A percentile compares a stretch with the other conserved stretches of the same genome.
These are phyloP conservation scores for Malacoctenus gilli DNA, from an alignment of 2,797 vertebrate species.

Conservation along the genomic window DNA sequence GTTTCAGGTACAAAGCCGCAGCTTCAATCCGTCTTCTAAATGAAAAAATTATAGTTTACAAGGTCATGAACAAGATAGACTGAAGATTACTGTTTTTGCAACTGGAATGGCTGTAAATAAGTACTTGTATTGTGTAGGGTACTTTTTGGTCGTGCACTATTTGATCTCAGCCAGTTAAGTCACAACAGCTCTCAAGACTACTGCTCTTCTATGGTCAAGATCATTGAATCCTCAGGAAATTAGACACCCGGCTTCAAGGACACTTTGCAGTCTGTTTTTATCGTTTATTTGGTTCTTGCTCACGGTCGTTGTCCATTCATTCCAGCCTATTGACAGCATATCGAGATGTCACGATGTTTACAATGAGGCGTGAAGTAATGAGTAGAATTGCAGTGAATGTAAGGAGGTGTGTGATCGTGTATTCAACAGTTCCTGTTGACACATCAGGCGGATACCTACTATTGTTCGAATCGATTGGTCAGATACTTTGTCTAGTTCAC, in stretches of 20 bases:
- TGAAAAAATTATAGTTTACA: no score
- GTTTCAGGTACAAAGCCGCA: no score
- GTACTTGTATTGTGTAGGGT: no score
- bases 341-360: not conserved
- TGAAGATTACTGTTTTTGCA: no score
- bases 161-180: constrained; percentile 1
- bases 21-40: no score
- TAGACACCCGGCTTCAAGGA: not conserved
- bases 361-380: not conserved
- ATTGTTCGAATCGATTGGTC: not conserved
- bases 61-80: no score
- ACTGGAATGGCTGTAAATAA: no score
- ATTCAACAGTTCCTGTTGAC: constrained; percentile 4
- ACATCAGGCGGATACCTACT: constrained; percentile 1
- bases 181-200: not conserved
- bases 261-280: not conserved
- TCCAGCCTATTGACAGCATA: not conserved
- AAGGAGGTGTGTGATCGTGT: no score
- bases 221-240: constrained; percentile 4
- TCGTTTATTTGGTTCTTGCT: constrained; percentile 1
- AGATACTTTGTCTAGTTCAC: not conserved
- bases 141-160: no score
- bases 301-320: constrained; percentile 1
- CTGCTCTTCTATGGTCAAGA: not conserved
- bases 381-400: not conserved